Conservation (phyloP, 1,140 invertebrate genomes). For the Magallana gigas region DNA sequence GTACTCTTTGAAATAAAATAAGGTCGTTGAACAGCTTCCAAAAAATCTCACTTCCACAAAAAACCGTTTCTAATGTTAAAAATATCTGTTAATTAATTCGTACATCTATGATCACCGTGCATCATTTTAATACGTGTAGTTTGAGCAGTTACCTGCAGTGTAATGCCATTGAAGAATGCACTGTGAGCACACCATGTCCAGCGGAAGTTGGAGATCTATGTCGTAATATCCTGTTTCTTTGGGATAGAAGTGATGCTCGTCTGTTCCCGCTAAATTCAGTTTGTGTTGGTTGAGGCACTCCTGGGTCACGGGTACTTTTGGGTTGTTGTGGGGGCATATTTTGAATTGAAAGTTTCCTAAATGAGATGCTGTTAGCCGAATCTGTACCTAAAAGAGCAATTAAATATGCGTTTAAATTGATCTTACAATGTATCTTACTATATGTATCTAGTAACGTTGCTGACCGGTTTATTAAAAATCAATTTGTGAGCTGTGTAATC, state of each 20-base stretch:
- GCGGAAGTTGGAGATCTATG: slow-evolving; percentile 82
- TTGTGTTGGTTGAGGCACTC: slow-evolving; percentile 63
- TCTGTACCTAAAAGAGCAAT: slow-evolving; percentile 31
- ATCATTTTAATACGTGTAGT: too few relatives aligned
- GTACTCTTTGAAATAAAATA: too few relatives aligned
- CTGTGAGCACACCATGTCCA: slow-evolving; percentile 90
- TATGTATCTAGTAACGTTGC: too few relatives aligned
- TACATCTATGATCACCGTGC: too few relatives aligned
- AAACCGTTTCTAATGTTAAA: too few relatives aligned
- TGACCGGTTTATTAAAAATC: too few relatives aligned
- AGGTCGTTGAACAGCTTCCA: too few relatives aligned
- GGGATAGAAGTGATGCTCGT: slow-evolving; percentile 41
- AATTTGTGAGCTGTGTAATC: too few relatives aligned
- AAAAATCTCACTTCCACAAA: too few relatives aligned
- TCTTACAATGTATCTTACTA: neutral
- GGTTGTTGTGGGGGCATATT: slow-evolving; percentile 81
- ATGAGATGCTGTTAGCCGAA: slow-evolving; percentile 70
- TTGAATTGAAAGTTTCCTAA: slow-evolving; percentile 70
- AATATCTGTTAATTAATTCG: too few relatives aligned
- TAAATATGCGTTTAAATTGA: neutral
- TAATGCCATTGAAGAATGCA: slow-evolving; percentile 95
- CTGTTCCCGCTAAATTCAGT: slow-evolving; percentile 41
- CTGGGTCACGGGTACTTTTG: slow-evolving; percentile 63
- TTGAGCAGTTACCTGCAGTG: slow-evolving; percentile 84
- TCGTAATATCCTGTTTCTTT: slow-evolving; percentile 6